These are phyloP conservation scores for Ptilodon capucinus DNA, from an alignment of 2,888 invertebrate species.

Conservation along the genomic window DNA sequence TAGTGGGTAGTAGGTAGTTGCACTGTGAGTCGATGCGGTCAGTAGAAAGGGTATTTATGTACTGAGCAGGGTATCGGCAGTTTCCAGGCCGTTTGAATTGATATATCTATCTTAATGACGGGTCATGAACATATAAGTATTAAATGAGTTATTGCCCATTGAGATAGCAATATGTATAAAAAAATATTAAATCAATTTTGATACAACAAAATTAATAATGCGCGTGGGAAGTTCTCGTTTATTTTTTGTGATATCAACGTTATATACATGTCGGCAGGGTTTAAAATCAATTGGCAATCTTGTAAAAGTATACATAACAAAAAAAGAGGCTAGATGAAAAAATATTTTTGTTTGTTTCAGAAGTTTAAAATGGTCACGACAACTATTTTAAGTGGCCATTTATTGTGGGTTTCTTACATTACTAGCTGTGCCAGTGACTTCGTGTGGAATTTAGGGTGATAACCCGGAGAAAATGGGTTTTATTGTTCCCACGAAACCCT, in stretches of 20 bases:
- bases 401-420: background rate
- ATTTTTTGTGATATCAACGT: background rate
- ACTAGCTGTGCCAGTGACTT: too few species aligned
- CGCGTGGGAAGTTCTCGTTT: background rate
- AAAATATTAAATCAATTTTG: background rate
- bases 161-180: constrained; percentile 26
- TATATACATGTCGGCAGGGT: background rate
- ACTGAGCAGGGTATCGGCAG: constrained; percentile 27
- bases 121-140: constrained; percentile 15
- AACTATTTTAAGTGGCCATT: too few species aligned
- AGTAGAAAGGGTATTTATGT: background rate
- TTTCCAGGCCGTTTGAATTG: constrained; percentile 27
- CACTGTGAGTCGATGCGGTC: too few species aligned
- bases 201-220: background rate
- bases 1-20: too few species aligned
- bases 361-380: too few species aligned
- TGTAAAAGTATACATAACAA: background rate
- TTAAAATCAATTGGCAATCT: background rate
- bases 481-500: too few species aligned
- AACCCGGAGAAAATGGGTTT: too few species aligned
- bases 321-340: background rate
- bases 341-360: background rate
- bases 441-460: too few species aligned
- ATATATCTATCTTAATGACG: constrained; percentile 13
- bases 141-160: constrained; percentile 4